phyloP scores from a whole-genome alignment of 2,888 invertebrate genomes.

The Eustalomyia histrio region DNA sequence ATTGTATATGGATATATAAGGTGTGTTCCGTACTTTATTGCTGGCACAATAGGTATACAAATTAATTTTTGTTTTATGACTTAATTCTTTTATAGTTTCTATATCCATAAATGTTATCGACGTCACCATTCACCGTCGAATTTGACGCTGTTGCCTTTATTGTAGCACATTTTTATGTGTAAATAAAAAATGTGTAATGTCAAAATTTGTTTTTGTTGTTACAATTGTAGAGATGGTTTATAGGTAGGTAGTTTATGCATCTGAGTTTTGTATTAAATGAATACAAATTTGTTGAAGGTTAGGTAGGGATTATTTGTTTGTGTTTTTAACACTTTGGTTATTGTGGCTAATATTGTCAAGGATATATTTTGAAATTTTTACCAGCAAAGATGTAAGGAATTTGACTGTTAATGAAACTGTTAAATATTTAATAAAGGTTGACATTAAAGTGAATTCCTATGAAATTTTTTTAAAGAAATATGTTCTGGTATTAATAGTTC shows the following conservation, averaged over 20 bases:
- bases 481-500: too few relatives aligned
- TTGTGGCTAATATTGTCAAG: constrained; percentile 43
- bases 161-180: constrained; percentile 48
- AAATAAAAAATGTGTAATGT: constrained; percentile 61
- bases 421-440: not conserved
- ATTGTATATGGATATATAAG: too few relatives aligned
- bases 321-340: constrained; percentile 37
- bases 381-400: constrained; percentile 1
- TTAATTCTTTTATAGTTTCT: not conserved
- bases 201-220: constrained; percentile 24
- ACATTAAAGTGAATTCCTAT: not conserved
- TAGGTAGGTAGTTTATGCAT: too few relatives aligned
- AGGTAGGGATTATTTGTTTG: constrained; percentile 8
- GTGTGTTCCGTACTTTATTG: too few relatives aligned
- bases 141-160: constrained; percentile 23
- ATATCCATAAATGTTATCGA: constrained; percentile 38
- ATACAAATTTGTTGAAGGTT: constrained; percentile 51
- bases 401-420: not conserved
- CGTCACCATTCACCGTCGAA: constrained; percentile 31
- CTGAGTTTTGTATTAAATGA: constrained; percentile 25
- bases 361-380: constrained; percentile 6
- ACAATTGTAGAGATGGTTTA: constrained; percentile 7
- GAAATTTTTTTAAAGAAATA: not conserved
- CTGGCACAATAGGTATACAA: too few relatives aligned
- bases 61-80: too few relatives aligned